Percentiles rank a stretch among this genome's conserved stretches.
These are phyloP conservation scores for Gambusia holbrooki DNA, from an alignment of 2,113 vertebrate species.

Conservation along the genomic window DNA sequence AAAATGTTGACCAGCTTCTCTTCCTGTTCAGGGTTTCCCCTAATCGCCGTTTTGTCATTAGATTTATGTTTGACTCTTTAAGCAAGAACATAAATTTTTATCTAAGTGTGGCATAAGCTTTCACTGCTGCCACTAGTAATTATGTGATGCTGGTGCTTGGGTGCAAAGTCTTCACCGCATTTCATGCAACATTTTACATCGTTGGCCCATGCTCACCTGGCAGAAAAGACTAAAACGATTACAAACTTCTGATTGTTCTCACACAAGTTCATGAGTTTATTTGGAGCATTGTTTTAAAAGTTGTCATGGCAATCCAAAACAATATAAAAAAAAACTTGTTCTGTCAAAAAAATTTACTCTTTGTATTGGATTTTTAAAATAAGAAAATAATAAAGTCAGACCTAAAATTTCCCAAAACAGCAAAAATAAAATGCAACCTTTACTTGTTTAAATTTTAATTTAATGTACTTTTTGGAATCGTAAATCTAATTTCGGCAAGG, in stretches of 20 bases:
- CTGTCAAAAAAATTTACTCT: too few species aligned
- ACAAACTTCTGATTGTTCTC: too few species aligned
- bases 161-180: neutral
- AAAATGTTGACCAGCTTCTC: neutral
- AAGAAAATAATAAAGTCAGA: too few species aligned
- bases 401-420: neutral
- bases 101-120: neutral
- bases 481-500: too few species aligned
- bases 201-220: neutral
- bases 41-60: slow-evolving; percentile 29
- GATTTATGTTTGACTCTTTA: slow-evolving; percentile 17
- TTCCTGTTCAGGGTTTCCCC: neutral
- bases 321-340: too few species aligned
- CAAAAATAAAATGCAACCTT: neutral
- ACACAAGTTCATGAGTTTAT: too few species aligned
- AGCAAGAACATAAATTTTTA: neutral
- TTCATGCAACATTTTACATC: neutral
- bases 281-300: too few species aligned
- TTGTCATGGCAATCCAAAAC: too few species aligned
- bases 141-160: neutral
- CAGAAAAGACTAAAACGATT: neutral
- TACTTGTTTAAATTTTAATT: too few species aligned
- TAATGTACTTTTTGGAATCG: too few species aligned
- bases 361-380: too few species aligned
- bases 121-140: slow-evolving; percentile 3